phyloP scores from a whole-genome alignment of 1,140 invertebrate genomes.

The Nephila pilipes region DNA sequence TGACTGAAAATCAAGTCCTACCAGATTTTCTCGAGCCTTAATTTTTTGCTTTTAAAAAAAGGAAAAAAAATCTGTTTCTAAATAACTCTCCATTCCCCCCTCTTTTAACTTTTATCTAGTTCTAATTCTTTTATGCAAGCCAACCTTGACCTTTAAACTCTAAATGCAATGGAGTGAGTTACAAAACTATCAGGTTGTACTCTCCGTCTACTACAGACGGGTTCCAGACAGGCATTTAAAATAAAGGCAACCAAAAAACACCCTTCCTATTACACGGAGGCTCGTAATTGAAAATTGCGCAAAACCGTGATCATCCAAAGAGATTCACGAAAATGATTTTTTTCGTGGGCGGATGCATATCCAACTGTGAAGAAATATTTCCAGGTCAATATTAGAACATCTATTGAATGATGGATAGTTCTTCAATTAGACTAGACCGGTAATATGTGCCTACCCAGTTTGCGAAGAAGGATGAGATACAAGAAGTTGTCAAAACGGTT shows the following conservation, averaged over 20 bases:
- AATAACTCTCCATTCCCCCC: not conserved
- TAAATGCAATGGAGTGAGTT: not conserved
- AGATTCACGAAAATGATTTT: not conserved
- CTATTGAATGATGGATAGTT: not conserved
- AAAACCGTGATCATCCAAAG: not conserved
- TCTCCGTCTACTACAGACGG: not conserved
- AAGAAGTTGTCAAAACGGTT: not conserved
- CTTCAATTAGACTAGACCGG: not conserved
- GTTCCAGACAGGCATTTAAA: not conserved
- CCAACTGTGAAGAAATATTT: not conserved
- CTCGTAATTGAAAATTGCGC: not conserved
- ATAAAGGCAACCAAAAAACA: not conserved
- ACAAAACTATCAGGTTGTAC: not conserved
- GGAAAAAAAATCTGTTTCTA: not conserved
- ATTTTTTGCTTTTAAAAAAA: too few species aligned
- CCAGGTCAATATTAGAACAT: not conserved
- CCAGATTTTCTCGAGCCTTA: too few species aligned
- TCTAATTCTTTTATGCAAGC: not conserved
- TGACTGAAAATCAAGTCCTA: too few species aligned
- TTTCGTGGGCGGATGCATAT: not conserved
- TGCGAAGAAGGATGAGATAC: not conserved
- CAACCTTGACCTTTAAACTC: conserved; percentile 14
- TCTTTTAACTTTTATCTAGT: not conserved
- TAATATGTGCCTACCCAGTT: not conserved
- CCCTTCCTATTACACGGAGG: not conserved